Evolutionary conservation across 2,113 vertebrate species (phyloP).

Genomic region (Delphinus delphis): DNA sequence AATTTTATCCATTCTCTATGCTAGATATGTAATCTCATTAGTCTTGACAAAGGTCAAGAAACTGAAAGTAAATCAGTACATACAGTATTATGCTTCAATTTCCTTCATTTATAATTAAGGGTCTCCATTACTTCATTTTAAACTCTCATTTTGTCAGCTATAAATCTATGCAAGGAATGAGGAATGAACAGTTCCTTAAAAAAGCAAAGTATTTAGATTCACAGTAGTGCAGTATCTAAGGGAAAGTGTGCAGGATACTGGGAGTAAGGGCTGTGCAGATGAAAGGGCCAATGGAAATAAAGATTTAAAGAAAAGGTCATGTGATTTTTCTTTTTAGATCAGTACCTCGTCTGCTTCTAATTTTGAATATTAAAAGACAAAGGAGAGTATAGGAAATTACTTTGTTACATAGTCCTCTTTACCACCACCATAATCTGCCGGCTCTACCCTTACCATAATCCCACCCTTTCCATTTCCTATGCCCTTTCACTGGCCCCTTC

Average conservation of each 20-base stretch:
- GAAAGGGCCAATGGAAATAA: conserved; percentile 1
- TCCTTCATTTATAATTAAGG: conserved; percentile 62
- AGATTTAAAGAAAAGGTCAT: conserved; percentile 8
- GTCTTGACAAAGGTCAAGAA: conserved; percentile 67
- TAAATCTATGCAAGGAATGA: conserved; percentile 32
- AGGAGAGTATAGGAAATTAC: neutral
- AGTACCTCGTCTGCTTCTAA: neutral
- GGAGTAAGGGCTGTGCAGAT: neutral
- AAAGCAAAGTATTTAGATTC: conserved; percentile 38
- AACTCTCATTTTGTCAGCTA: conserved; percentile 42
- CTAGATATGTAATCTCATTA: conserved; percentile 58
- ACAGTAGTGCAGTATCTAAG: neutral
- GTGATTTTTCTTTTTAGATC: conserved; percentile 2
- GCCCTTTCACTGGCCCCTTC: neutral
- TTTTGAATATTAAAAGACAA: conserved; percentile 37
- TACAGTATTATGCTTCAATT: conserved; percentile 50
- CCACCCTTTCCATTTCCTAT: neutral
- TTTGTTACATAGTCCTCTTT: neutral
- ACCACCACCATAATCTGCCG: neutral
- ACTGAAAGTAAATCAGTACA: conserved; percentile 56
- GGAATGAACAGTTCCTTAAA: conserved; percentile 35
- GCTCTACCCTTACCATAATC: neutral
- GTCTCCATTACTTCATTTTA: conserved; percentile 37
- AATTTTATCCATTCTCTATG: conserved; percentile 35
- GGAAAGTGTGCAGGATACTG: neutral